phyloP scores from a whole-genome alignment of 1,140 invertebrate species.

The Charaxes varanes region DNA sequence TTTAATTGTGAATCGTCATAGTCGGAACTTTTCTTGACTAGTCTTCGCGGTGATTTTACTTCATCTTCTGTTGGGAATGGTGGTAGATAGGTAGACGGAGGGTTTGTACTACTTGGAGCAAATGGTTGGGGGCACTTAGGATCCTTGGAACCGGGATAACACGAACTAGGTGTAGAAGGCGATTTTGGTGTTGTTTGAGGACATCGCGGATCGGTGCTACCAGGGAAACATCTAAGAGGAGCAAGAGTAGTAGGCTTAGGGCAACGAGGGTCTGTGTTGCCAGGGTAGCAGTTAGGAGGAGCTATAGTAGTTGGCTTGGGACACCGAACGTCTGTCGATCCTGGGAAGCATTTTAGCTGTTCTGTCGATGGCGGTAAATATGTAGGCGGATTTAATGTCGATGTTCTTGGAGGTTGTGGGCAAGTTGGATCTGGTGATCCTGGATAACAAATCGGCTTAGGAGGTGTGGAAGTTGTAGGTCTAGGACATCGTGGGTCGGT shows the following conservation, averaged over 20 bases:
- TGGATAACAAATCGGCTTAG: conserved; percentile 32
- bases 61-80: conserved; percentile 63
- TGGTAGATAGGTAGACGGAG: conserved; percentile 73
- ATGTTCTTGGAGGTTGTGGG: conserved; percentile 26
- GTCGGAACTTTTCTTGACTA: conserved; percentile 36
- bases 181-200: conserved; percentile 42
- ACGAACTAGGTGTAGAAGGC: conserved; percentile 61
- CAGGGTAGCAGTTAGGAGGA: conserved; percentile 41
- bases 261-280: conserved; percentile 60
- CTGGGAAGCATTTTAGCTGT: conserved; percentile 42
- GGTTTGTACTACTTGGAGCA: conserved; percentile 70
- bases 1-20: conserved; percentile 42
- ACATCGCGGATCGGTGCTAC: conserved; percentile 59
- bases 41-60: conserved; percentile 39
- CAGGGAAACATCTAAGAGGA: conserved; percentile 31
- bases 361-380: conserved; percentile 29
- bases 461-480: conserved; percentile 16
- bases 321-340: conserved; percentile 27
- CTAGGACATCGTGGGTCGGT: conserved; percentile 26
- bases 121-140: conserved; percentile 75
- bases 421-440: conserved; percentile 51
- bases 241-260: conserved; percentile 34
- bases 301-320: conserved; percentile 20
- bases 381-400: conserved; percentile 26
- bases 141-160: conserved; percentile 76